Evolutionary conservation across 2,888 invertebrate genomes (phyloP).

Genomic region (Thera obeliscata): DNA sequence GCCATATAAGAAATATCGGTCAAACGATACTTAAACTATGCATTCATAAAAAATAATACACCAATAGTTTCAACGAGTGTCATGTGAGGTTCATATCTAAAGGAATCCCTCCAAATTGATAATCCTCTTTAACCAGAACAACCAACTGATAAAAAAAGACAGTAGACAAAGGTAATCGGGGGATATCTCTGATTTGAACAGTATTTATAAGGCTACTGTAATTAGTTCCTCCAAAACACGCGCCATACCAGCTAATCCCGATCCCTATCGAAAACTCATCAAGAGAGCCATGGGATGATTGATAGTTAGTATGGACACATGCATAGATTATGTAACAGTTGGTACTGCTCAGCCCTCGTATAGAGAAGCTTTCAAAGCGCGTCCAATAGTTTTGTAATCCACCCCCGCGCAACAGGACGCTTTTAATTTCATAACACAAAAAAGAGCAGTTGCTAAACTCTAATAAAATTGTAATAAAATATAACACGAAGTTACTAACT

Average conservation of each 20-base stretch:
- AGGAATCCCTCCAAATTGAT: neutral
- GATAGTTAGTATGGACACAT: constrained; percentile 5
- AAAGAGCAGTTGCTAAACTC: constrained; percentile 70
- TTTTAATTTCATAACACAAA: constrained; percentile 68
- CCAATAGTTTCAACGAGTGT: neutral
- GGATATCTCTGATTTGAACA: constrained; percentile 14
- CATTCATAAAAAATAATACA: no score
- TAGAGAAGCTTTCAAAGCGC: constrained; percentile 62
- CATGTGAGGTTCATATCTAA: neutral
- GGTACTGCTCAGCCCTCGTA: constrained; percentile 60
- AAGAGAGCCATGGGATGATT: constrained; percentile 11
- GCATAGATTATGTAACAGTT: constrained; percentile 16
- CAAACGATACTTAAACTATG: no score
- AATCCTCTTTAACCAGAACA: neutral
- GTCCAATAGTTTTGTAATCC: constrained; percentile 69
- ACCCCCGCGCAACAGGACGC: constrained; percentile 54
- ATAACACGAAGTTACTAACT: neutral
- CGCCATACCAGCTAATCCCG: constrained; percentile 20
- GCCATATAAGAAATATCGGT: no score
- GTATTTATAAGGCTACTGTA: constrained; percentile 32
- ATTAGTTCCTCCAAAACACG: constrained; percentile 28
- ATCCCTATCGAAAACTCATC: constrained; percentile 32
- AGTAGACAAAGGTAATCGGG: constrained; percentile 1
- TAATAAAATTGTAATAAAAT: neutral
- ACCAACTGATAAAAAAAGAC: neutral